Percentiles rank a stretch among this genome's conserved stretches.
Conservation (phyloP, 2,888 invertebrate genomes). For the Tyria jacobaeae region DNA sequence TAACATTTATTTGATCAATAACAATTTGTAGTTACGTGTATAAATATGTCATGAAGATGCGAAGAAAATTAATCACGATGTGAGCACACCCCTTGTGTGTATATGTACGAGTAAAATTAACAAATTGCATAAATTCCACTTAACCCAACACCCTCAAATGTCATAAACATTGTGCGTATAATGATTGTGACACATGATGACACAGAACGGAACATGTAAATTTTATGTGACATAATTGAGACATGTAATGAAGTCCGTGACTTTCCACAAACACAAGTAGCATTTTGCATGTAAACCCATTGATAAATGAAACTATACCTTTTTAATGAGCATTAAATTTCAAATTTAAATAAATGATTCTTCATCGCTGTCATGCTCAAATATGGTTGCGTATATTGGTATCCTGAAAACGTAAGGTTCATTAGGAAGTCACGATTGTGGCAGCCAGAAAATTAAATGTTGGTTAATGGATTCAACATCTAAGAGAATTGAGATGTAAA, state of each 20-base stretch:
- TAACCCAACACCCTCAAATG: neutral
- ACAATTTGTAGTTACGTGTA: conserved; percentile 1
- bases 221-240: conserved; percentile 4
- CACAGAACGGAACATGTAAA: neutral
- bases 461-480: neutral
- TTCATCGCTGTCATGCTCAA: conserved; percentile 72
- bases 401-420: conserved; percentile 66
- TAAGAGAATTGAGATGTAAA: too few species aligned
- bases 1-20: neutral
- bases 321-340: conserved; percentile 38
- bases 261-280: conserved; percentile 54
- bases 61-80: conserved; percentile 34
- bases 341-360: conserved; percentile 49
- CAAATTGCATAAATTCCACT: neutral
- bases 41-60: conserved; percentile 24
- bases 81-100: neutral
- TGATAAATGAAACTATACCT: conserved; percentile 52
- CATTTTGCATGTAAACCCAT: conserved; percentile 45
- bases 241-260: conserved; percentile 18
- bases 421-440: conserved; percentile 28
- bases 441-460: neutral
- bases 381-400: conserved; percentile 71
- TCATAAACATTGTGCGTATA: neutral
- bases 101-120: neutral
- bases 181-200: neutral